Evolutionary conservation across 2,113 vertebrate genomes (phyloP), one percentile per base, ranked within the genome.

Genomic region (Bambusicola thoracicus): DNA sequence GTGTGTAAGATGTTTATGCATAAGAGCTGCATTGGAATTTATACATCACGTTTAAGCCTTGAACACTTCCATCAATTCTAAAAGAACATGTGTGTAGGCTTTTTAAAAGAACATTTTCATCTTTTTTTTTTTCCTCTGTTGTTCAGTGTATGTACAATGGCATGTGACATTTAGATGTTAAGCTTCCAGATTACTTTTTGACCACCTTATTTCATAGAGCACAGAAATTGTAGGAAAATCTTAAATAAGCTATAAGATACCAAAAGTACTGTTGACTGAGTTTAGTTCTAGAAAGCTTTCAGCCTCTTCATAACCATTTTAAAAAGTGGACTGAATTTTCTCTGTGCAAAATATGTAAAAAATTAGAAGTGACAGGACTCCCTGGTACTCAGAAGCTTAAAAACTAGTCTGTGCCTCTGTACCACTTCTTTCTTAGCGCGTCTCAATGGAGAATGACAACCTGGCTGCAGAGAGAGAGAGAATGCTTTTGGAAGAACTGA

Each of bases 401-500:
- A 94, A 90, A 92, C 76, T 30, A 92, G 49, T 65, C 15, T 95
- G 66, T 95, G 87, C 87, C 79, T 80, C 90, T 93, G 7, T 89
- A 65, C 94, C 40, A 17, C 80, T 97, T 97, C 93, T 97, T 95
- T 94, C 93, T 77, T 93, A 98, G 98, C 97, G 44, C 86, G 90
- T 96, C 89, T 97, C 97, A 70, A 84, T 97, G 97, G 96, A 97
- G 95, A 98, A 95, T 96, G 98, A 98, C 89, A 98, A 76, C 95
- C 85, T 98, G 96, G 85, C 96, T 93, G 97, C 96, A 91, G 98
- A 98, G 82, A 97, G 98, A 96, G 98, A 98, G 74, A 97, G 96
- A 96, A 96, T 97, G 82, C 97, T 98, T 91, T 96, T 98, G 95
- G 97, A 98, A 93, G 98, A 98, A 74, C 84, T 98, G 95, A 97